phyloP scores from a whole-genome alignment of 1,140 invertebrate genomes.

The Luehdorfia chinensis region DNA sequence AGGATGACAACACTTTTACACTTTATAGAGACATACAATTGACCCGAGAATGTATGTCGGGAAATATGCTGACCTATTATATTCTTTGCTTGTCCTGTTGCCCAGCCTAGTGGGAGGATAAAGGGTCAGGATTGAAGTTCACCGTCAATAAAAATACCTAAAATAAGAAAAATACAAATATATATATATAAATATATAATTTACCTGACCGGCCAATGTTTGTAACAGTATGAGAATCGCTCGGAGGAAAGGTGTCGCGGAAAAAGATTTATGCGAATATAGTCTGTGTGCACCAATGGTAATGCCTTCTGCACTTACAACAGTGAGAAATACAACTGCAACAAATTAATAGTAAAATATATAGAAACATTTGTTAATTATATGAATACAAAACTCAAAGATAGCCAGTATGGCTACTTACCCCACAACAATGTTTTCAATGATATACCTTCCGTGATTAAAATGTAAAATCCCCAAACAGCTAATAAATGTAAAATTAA shows the following conservation, averaged over 20 bases:
- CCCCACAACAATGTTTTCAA: conserved; percentile 50
- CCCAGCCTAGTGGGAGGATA: too few relatives aligned
- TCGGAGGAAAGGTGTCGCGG: conserved; percentile 66
- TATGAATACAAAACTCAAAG: too few relatives aligned
- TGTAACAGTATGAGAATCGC: conserved; percentile 66
- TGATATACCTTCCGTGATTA: conserved; percentile 35
- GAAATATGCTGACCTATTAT: too few relatives aligned
- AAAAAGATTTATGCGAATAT: conserved; percentile 77
- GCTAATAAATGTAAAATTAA: conserved; percentile 65
- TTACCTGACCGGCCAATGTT: conserved; percentile 78
- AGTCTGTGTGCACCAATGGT: conserved; percentile 78
- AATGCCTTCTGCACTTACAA: conserved; percentile 55
- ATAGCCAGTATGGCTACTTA: conserved; percentile 49
- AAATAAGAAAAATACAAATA: background rate
- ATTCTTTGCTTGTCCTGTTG: too few relatives aligned
- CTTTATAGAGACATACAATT: too few relatives aligned
- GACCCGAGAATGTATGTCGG: too few relatives aligned
- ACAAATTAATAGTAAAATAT: conserved; percentile 14
- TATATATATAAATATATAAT: conserved; percentile 20
- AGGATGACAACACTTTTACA: too few relatives aligned
- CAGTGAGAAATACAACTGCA: conserved; percentile 44
- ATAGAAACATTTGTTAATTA: too few relatives aligned
- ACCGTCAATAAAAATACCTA: too few relatives aligned
- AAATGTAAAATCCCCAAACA: conserved; percentile 53
- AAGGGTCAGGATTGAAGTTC: too few relatives aligned